Conservation (phyloP, 2,113 vertebrate genomes). For the Rhinichthys klamathensis region DNA sequence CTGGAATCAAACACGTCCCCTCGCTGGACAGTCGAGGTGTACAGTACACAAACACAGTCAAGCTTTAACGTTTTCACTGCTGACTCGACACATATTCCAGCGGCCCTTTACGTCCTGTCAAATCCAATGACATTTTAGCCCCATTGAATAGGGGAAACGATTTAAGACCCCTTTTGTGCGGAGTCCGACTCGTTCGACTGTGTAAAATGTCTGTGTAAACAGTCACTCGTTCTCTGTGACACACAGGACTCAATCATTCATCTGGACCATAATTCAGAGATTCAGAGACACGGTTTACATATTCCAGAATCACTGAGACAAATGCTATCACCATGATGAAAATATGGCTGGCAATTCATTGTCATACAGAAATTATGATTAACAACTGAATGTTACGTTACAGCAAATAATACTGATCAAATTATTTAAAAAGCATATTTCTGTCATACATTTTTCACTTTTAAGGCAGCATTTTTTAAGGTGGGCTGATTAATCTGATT, state of each 20-base stretch:
- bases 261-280: background rate
- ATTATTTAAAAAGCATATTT: no score
- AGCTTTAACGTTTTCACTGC: slow-evolving; percentile 59
- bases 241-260: background rate
- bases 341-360: background rate
- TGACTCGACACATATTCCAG: slow-evolving; percentile 71
- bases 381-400: background rate
- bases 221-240: background rate
- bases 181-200: slow-evolving; percentile 22
- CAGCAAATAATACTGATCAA: no score
- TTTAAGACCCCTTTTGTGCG: slow-evolving; percentile 52
- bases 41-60: slow-evolving; percentile 68
- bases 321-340: background rate
- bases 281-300: background rate
- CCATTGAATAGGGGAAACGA: slow-evolving; percentile 55
- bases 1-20: background rate
- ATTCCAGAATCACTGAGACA: background rate
- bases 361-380: background rate
- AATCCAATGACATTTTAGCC: slow-evolving; percentile 63
- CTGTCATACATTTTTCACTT: no score
- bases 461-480: no score
- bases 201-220: slow-evolving; percentile 58
- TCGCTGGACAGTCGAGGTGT: slow-evolving; percentile 25
- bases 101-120: slow-evolving; percentile 54
- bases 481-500: no score